Base-by-base conservation (phyloP, 2,113 vertebrate genomes). In the Esox niger region DNA sequence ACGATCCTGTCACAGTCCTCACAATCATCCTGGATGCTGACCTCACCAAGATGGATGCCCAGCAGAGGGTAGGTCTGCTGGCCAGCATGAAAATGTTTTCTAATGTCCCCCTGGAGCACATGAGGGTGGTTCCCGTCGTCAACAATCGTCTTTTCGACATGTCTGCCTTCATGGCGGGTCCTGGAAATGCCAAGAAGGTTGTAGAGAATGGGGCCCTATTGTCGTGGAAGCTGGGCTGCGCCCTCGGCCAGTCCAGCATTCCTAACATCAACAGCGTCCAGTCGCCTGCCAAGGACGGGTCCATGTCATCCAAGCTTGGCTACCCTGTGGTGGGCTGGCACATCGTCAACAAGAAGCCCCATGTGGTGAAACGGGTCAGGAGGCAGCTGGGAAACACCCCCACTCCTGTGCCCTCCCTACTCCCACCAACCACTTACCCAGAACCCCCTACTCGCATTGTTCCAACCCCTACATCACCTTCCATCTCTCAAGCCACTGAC, bases 281-380 rank as follows among this genome's bases (percentile, higher is more conserved):
- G 56, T 87, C 90, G 62, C 95, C 95, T 11, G 97, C 97, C 56
- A 96, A 95, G 80, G 93, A 97, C 78, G 96, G 97, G 7, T 89
- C 92, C 46, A 97, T 98, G 96, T 98, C 97, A 62, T 92, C 94
- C 47, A 91, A 75, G 66, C 91, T 98, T 20, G 94, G 95, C 29
- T 98, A 95, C 69, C 97, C 97, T 0, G 97, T 98, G 49, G 96
- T 98, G 46, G 97, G 97, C 57, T 98, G 97, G 97, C 96, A 98
- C 75, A 96, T 98, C 20, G 95, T 96, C 67, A 98, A 98, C 82
- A 98, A 98, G 83, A 98, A 98, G 77, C 94, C 94, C 46, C 90
- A 94, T 65, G 84, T 94, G 33, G 91, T 95, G 54, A 98, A 94
- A 86, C 89, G 96, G 60, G 88, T 97, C 70, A 92, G 93, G 65